A percentile compares a stretch with the other conserved stretches of the same genome.
These are phyloP conservation scores for Salvelinus sp. DNA, from an alignment of 2,113 vertebrate species.

Conservation along the genomic window DNA sequence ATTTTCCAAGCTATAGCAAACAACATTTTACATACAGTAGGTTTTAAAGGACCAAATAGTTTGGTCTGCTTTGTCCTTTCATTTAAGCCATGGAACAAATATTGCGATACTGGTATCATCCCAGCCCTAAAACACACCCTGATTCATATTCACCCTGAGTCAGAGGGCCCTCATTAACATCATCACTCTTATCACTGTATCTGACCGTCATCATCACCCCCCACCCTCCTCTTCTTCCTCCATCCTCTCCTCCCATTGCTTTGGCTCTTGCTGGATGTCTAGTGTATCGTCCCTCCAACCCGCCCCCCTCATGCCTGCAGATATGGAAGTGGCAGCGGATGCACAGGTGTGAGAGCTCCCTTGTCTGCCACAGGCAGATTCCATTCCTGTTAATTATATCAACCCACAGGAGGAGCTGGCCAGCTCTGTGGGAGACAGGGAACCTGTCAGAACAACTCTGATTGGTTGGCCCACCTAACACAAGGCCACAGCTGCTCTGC, in stretches of 20 bases:
- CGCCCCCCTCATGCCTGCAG: not conserved
- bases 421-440: constrained; percentile 26
- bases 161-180: constrained; percentile 25
- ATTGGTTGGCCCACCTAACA: not conserved
- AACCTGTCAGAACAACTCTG: constrained; percentile 13
- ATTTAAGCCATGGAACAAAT: too few species aligned
- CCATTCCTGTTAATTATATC: not conserved
- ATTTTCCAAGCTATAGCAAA: too few species aligned
- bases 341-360: constrained; percentile 1
- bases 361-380: not conserved
- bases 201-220: not conserved
- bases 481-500: constrained; percentile 49
- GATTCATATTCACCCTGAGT: not conserved
- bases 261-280: not conserved
- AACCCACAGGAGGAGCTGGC: constrained; percentile 16
- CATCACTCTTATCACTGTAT: constrained; percentile 44
- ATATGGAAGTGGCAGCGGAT: not conserved
- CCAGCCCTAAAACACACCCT: constrained; percentile 27
- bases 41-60: too few species aligned
- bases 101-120: not conserved
- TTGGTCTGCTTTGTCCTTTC: too few species aligned
- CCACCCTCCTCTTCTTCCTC: not conserved
- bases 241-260: constrained; percentile 12
- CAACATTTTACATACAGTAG: too few species aligned
- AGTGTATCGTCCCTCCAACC: not conserved